Evolutionary conservation across 2,113 vertebrate genomes (phyloP), one percentile per base, ranked within the genome.

Genomic region (Himantopus leucocephalus): DNA sequence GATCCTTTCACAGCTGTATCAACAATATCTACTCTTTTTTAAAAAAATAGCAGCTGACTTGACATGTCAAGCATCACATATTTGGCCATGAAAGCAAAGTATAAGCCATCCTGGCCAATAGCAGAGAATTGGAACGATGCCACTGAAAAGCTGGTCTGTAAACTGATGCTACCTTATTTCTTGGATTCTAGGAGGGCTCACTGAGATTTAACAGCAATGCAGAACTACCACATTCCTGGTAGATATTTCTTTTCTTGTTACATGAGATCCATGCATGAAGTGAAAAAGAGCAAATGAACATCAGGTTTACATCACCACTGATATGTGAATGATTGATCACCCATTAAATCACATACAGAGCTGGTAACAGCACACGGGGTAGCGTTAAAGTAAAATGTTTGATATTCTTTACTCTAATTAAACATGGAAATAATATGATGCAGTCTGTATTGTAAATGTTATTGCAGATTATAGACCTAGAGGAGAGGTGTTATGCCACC

Each of bases 1-100:
- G 88, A 91, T 90, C 73, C 27, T 90, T 71, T 95, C 95, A 97
- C 97, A 98, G 97, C 98, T 98, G 97, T 97, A 98, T 96, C 97
- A 98, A 98, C 97, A 98, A 66, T 92, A 96, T 77, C 59, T 79
- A 95, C 53, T 83, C 67, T 88, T 58, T 93, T 82, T 47, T 73
- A 92, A 97, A 94, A 97, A 94, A 4, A 8, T 21, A 75, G 94
- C 96, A 98, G 97, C 98, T 98, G 98, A 98, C 96, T 95, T 92
- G 87, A 90, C 95, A 96, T 92, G 95, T 97, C 96, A 98, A 96
- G 92, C 97, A 97, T 97, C 96, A 97, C 96, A 97, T 95, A 96
- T 80, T 96, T 97, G 90, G 91, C 88, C 94, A 96, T 91, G 91
- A 92, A 95, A 97, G 89, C 52, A 94, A 96, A 94, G 92, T 68